Conservation (phyloP, 2,797 vertebrate species). For the Enteromius argenteus region DNA sequence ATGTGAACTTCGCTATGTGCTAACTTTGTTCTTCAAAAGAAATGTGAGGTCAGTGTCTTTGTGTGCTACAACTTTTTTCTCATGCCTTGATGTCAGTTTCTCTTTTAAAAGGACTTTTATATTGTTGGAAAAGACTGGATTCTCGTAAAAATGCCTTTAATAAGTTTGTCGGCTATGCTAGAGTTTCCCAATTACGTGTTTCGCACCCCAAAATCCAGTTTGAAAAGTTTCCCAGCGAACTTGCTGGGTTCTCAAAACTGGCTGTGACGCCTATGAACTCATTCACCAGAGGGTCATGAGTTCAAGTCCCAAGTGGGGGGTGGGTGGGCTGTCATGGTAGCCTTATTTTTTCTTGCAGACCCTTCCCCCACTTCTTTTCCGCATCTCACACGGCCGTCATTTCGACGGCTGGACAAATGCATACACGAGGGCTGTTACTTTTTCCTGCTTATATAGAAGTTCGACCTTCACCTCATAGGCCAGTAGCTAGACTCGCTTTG, state of each 20-base stretch:
- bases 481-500: not conserved
- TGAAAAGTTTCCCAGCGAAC: slow-evolving; percentile 35
- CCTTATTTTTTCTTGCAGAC: slow-evolving; percentile 52
- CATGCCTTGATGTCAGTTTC: not conserved
- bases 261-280: slow-evolving; percentile 76
- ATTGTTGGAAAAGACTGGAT: not conserved
- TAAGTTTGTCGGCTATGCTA: not conserved
- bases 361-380: slow-evolving; percentile 41
- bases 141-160: not conserved
- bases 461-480: not conserved
- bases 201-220: not conserved
- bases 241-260: slow-evolving; percentile 58
- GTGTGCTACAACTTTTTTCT: not conserved
- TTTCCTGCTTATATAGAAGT: slow-evolving; percentile 59
- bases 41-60: not conserved
- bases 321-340: slow-evolving; percentile 54
- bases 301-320: slow-evolving; percentile 81
- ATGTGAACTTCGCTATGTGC: slow-evolving; percentile 17
- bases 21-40: slow-evolving; percentile 15
- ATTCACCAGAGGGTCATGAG: slow-evolving; percentile 78
- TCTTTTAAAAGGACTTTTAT: not conserved
- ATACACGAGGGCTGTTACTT: slow-evolving; percentile 22
- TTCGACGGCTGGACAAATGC: slow-evolving; percentile 47
- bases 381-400: slow-evolving; percentile 55
- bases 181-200: not conserved